Conservation (phyloP, 2,888 invertebrate genomes). For the Exocentrus adspersus region DNA sequence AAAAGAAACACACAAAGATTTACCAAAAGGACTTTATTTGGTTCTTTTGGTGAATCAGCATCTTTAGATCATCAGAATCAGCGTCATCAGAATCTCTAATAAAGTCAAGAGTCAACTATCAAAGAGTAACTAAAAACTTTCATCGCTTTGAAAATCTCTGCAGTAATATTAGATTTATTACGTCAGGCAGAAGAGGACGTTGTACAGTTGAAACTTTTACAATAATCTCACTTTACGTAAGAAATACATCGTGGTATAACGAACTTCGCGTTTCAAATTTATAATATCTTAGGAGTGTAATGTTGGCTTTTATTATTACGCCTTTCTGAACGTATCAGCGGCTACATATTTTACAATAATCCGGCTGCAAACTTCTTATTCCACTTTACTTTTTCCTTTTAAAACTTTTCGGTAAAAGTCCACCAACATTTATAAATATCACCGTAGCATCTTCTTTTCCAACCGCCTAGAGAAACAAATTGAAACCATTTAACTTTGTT, state of each 20-base stretch:
- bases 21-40: no score
- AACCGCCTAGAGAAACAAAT: background rate
- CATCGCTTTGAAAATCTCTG: constrained; percentile 11
- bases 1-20: no score
- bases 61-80: no score
- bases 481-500: constrained; percentile 4
- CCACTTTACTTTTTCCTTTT: constrained; percentile 21
- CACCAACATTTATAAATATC: constrained; percentile 21
- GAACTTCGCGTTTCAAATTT: constrained; percentile 45
- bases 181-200: constrained; percentile 15
- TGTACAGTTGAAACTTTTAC: constrained; percentile 43
- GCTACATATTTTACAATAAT: constrained; percentile 46
- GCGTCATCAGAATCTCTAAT: no score
- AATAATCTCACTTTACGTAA: constrained; percentile 50
- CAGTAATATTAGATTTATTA: constrained; percentile 21
- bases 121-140: no score
- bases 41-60: no score
- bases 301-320: constrained; percentile 50
- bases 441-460: background rate
- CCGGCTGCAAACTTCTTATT: constrained; percentile 24
- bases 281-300: constrained; percentile 42
- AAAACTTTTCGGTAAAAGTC: constrained; percentile 23
- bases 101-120: constrained; percentile 2
- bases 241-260: constrained; percentile 40
- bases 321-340: constrained; percentile 50